Evolutionary conservation across 2,888 invertebrate genomes (phyloP).

Genomic region (Brachypterus glaber): DNA sequence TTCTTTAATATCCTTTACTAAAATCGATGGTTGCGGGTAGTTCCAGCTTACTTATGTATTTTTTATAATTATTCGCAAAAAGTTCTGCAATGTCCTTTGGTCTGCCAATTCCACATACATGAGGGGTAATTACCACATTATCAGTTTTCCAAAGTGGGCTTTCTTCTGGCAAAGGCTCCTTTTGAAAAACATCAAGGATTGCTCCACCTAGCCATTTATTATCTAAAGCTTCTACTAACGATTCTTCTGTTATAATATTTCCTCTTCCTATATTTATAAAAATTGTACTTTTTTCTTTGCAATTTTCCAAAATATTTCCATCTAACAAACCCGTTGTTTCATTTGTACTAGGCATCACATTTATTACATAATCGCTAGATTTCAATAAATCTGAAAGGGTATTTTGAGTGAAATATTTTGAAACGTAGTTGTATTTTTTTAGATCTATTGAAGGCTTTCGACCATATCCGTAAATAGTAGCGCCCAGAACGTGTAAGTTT

Average conservation of each 20-base stretch:
- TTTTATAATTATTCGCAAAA: too few species aligned
- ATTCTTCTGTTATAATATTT: slow-evolving; percentile 43
- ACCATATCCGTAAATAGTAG: slow-evolving; percentile 31
- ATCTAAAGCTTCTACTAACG: slow-evolving; percentile 44
- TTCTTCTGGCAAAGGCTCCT: slow-evolving; percentile 43
- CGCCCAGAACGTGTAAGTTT: slow-evolving; percentile 40
- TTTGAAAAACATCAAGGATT: slow-evolving; percentile 47
- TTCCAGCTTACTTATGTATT: too few species aligned
- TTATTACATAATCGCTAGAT: slow-evolving; percentile 47
- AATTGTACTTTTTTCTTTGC: slow-evolving; percentile 39
- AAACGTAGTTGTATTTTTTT: slow-evolving; percentile 20
- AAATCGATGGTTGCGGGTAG: too few species aligned
- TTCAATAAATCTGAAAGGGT: slow-evolving; percentile 36
- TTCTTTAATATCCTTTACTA: too few species aligned
- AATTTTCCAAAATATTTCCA: slow-evolving; percentile 40
- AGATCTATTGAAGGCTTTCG: slow-evolving; percentile 17
- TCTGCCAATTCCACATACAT: slow-evolving; percentile 38
- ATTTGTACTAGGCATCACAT: slow-evolving; percentile 45
- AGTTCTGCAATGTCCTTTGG: slow-evolving; percentile 42
- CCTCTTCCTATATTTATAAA: slow-evolving; percentile 54
- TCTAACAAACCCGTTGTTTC: slow-evolving; percentile 44
- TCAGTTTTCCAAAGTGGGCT: slow-evolving; percentile 45
- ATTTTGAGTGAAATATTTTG: slow-evolving; percentile 31
- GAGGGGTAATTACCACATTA: slow-evolving; percentile 43
- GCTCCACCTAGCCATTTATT: slow-evolving; percentile 47